Evolutionary conservation across 2,113 vertebrate genomes (phyloP), one percentile per base, ranked within the genome.

Genomic region (Butastur rufipennis): DNA sequence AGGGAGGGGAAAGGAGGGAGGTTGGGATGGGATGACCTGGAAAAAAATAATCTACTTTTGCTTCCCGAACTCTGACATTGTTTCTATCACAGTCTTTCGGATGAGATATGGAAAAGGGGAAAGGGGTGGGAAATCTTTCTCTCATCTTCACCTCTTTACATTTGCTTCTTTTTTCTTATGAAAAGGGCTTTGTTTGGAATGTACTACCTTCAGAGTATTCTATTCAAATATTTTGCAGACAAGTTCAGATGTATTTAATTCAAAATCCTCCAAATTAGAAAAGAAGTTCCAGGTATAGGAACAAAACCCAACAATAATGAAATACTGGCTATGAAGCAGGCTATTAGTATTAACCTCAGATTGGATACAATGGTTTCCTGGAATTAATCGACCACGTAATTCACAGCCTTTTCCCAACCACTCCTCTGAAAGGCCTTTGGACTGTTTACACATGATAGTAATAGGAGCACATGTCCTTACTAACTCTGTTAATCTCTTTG

Each of bases 311-410:
- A 38, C 40, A 74, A 89, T 34, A 82, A 81, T 55, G 16, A 96
- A 95, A 85, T 84, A 95, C 82, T 71, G 90, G 84, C 42, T 96
- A 81, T 82, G 77, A 88, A 94, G 34, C 45, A 59, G 50, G 26
- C 47, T 85, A 45, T 82, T 90, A 91, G 79, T 70, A 93, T 59
- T 77, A 84, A 50, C 63, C 31, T 88, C 84, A 84, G 79, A 63
- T 19, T 47, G 85, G 71, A 88, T 90, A 63, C 43, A 96, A 90
- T 40, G 77, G 58, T 75, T 95, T 89, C 63, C 80, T 96, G 65
- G 93, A 96, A 95, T 59, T 93, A 97, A 89, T 80, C 27, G 66
- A 86, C 71, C 86, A 88, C 48, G 94, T 89, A 87, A 97, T 86
- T 95, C 77, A 93, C 48, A 88, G 58, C 13, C 7, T 78, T 95